phyloP scores from a whole-genome alignment of 2,113 vertebrate species.

The Percina caprodes region DNA sequence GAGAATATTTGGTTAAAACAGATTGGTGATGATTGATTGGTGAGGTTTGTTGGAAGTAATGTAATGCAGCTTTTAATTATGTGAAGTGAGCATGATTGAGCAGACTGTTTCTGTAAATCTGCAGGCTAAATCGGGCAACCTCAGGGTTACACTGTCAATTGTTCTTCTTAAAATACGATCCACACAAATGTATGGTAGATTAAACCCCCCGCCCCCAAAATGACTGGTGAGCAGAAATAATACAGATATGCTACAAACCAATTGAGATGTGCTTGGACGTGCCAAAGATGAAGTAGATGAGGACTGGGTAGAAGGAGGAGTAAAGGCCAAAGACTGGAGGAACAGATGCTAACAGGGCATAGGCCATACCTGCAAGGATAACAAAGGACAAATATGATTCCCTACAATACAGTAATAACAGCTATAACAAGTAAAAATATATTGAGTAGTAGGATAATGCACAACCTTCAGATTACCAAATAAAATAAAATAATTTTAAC shows the following conservation, averaged over 20 bases:
- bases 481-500: background rate
- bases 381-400: background rate
- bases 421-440: conserved; percentile 27
- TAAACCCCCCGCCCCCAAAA: background rate
- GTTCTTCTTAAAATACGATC: background rate
- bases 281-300: conserved; percentile 96
- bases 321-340: conserved; percentile 94
- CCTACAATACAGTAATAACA: background rate
- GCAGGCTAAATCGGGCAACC: too few species aligned
- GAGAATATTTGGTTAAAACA: too few species aligned
- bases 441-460: background rate
- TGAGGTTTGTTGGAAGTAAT: too few species aligned
- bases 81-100: too few species aligned
- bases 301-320: conserved; percentile 94
- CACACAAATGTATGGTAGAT: background rate
- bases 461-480: background rate
- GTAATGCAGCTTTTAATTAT: too few species aligned
- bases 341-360: conserved; percentile 92
- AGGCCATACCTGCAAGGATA: conserved; percentile 88
- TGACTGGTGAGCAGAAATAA: background rate
- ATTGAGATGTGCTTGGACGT: conserved; percentile 96
- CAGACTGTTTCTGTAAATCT: too few species aligned
- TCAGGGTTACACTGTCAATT: too few species aligned
- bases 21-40: too few species aligned
- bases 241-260: conserved; percentile 85